Conservation (phyloP, 2,113 vertebrate genomes). For the Epinephelus moara region DNA sequence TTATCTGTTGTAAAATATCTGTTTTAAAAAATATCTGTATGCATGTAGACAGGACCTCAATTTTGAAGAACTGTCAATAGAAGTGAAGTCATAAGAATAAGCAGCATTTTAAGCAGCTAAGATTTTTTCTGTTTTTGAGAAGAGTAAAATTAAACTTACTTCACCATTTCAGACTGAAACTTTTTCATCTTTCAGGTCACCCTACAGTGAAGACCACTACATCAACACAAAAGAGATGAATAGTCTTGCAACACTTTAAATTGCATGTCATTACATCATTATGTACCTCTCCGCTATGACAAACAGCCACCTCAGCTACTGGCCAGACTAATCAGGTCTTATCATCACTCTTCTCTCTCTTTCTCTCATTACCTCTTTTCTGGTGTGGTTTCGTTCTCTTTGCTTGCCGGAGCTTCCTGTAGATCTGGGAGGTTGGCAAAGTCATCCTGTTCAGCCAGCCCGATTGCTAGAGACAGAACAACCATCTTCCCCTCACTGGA, state of each 20-base stretch:
- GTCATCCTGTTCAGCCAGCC: constrained; percentile 99
- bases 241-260: constrained; percentile 20
- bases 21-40: too few species aligned
- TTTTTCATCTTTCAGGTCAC: constrained; percentile 11
- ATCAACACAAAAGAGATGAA: constrained; percentile 14
- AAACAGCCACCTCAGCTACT: constrained; percentile 9
- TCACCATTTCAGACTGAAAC: constrained; percentile 7
- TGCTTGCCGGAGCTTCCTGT: constrained; percentile 92
- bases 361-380: constrained; percentile 94
- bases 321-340: constrained; percentile 8
- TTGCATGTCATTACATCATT: constrained; percentile 16
- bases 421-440: constrained; percentile 99
- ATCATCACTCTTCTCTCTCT: constrained; percentile 20
- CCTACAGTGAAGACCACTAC: neutral
- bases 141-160: neutral
- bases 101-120: neutral
- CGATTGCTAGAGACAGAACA: constrained; percentile 98
- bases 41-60: too few species aligned
- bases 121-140: neutral
- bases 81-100: neutral
- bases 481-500: constrained; percentile 99
- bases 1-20: too few species aligned
- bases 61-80: too few species aligned
- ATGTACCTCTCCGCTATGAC: constrained; percentile 18
- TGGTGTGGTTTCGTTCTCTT: constrained; percentile 90